phyloP scores from a whole-genome alignment of 1,140 invertebrate species.

The Asobara japonica region DNA sequence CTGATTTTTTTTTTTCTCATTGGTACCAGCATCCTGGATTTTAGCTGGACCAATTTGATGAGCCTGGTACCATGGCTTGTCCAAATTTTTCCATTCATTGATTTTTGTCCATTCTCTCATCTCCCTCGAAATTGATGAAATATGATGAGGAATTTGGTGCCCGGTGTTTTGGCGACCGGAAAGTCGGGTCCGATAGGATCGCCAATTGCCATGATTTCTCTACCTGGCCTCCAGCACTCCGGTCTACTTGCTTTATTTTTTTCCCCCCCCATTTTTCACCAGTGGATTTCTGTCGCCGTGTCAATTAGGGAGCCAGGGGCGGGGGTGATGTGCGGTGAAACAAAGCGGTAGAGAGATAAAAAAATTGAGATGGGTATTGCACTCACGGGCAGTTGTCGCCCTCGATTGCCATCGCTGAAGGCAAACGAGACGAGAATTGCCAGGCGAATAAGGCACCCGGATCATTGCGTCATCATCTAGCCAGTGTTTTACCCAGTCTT shows the following conservation, averaged over 20 bases:
- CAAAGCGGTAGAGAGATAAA: neutral
- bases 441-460: slow-evolving; percentile 1
- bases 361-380: slow-evolving; percentile 27
- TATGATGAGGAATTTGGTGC: neutral
- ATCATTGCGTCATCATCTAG: neutral
- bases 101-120: too few species aligned
- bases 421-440: slow-evolving; percentile 32
- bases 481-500: neutral
- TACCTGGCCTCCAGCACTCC: neutral
- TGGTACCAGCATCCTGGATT: too few species aligned
- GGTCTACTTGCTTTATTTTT: neutral
- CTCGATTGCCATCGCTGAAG: slow-evolving; percentile 33
- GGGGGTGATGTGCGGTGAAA: neutral
- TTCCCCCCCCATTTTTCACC: neutral
- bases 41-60: too few species aligned
- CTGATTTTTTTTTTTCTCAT: too few species aligned
- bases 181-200: neutral
- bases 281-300: too few species aligned
- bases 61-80: neutral
- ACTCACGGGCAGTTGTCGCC: slow-evolving; percentile 32
- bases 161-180: neutral
- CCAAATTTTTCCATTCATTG: neutral
- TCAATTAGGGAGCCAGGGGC: neutral
- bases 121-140: too few species aligned
- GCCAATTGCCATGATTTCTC: neutral